Conservation (phyloP, 2,888 invertebrate species). For the Tricholauxania praeusta region DNA sequence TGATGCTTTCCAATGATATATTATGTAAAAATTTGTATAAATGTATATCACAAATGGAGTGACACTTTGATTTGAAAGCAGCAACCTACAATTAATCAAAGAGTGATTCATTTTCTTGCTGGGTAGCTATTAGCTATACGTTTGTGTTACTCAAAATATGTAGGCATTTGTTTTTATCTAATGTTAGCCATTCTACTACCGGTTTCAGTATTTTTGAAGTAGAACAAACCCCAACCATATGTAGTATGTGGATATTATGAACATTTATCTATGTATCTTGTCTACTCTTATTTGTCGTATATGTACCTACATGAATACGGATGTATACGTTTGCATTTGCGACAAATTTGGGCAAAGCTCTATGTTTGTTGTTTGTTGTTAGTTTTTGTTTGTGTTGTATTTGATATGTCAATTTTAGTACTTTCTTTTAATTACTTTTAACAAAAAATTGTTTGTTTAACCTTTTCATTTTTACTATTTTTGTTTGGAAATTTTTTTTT, state of each 20-base stretch:
- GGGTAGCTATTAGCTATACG: no score
- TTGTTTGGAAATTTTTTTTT: not conserved
- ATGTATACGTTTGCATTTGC: not conserved
- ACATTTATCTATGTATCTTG: no score
- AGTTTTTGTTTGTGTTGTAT: not conserved
- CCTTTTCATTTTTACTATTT: not conserved
- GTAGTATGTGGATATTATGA: not conserved
- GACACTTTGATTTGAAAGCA: no score
- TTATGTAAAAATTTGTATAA: no score
- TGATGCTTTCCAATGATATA: no score
- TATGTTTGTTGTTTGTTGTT: not conserved
- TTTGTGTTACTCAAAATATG: not conserved
- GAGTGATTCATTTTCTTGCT: no score
- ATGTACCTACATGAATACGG: no score
- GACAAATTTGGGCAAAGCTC: constrained; percentile 29
- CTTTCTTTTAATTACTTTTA: constrained; percentile 21
- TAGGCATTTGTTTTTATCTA: not conserved
- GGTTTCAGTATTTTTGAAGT: constrained; percentile 23
- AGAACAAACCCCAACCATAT: constrained; percentile 19
- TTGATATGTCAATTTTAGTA: not conserved
- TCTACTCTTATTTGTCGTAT: no score
- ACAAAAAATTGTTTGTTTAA: not conserved
- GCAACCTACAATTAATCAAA: no score
- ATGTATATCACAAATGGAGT: no score
- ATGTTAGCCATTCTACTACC: constrained; percentile 19